phyloP scores from a whole-genome alignment of 1,140 invertebrate genomes.

The Musca vetustissima region DNA sequence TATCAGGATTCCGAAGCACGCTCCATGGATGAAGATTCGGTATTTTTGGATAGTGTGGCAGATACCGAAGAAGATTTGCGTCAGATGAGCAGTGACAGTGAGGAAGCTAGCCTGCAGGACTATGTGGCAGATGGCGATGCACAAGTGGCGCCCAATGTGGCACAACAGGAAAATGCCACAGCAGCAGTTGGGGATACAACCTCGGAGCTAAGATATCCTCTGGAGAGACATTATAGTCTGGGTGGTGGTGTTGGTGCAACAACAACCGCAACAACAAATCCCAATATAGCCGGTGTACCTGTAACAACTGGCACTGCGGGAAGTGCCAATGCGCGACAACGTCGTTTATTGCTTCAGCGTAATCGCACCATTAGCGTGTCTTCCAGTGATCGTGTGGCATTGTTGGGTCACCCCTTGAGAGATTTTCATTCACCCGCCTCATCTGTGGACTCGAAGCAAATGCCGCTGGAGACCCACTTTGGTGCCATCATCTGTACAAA shows the following conservation, averaged over 20 bases:
- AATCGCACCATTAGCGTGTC: slow-evolving; percentile 46
- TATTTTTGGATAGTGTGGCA: slow-evolving; percentile 64
- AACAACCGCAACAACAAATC: neutral
- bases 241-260: slow-evolving; percentile 25
- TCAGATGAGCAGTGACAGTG: slow-evolving; percentile 78
- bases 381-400: slow-evolving; percentile 36
- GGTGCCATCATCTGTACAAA: slow-evolving; percentile 39
- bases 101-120: slow-evolving; percentile 55
- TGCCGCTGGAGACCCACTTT: slow-evolving; percentile 48
- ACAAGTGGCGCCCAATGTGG: neutral
- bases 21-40: slow-evolving; percentile 72
- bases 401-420: slow-evolving; percentile 31
- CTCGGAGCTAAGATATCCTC: slow-evolving; percentile 21
- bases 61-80: slow-evolving; percentile 79
- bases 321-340: slow-evolving; percentile 32
- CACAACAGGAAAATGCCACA: neutral
- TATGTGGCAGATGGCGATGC: slow-evolving; percentile 12
- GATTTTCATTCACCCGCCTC: slow-evolving; percentile 30
- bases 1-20: slow-evolving; percentile 65
- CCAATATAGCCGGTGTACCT: neutral
- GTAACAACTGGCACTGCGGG: slow-evolving; percentile 12
- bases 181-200: neutral
- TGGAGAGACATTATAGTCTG: slow-evolving; percentile 42
- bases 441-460: slow-evolving; percentile 5
- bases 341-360: slow-evolving; percentile 43